phyloP scores from a whole-genome alignment of 1,140 invertebrate genomes.

The Paramacrobiotus metropolitanus region DNA sequence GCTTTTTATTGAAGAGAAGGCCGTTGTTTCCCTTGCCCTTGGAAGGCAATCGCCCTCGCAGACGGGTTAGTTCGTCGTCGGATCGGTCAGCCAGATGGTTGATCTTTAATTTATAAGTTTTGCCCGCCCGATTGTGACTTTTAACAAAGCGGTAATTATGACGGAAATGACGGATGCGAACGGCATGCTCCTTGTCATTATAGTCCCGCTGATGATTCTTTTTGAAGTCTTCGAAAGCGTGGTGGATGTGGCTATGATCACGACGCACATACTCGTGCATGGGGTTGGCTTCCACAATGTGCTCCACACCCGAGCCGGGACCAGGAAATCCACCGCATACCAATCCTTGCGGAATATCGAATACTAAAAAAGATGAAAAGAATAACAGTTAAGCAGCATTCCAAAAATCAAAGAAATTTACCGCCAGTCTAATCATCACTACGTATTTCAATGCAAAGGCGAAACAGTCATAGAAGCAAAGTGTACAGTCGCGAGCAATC shows the following conservation, averaged over 20 bases:
- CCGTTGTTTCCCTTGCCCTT: slow-evolving; percentile 41
- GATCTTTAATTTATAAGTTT: slow-evolving; percentile 44
- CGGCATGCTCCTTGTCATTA: slow-evolving; percentile 34
- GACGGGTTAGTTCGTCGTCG: slow-evolving; percentile 46
- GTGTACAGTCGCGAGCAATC: too few relatives aligned
- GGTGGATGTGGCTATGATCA: slow-evolving; percentile 42
- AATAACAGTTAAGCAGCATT: too few relatives aligned
- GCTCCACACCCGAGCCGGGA: slow-evolving; percentile 46
- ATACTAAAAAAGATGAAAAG: too few relatives aligned
- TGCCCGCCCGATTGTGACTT: slow-evolving; percentile 50
- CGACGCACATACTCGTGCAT: slow-evolving; percentile 66
- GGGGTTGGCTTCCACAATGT: slow-evolving; percentile 52
- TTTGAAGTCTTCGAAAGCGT: slow-evolving; percentile 52
- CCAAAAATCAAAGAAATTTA: too few relatives aligned
- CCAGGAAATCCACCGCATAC: slow-evolving; percentile 61
- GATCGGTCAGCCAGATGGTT: slow-evolving; percentile 71
- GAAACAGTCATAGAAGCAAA: too few relatives aligned
- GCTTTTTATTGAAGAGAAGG: slow-evolving; percentile 36
- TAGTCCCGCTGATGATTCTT: slow-evolving; percentile 46
- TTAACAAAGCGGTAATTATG: slow-evolving; percentile 65
- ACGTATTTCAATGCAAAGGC: too few relatives aligned
- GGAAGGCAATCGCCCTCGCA: slow-evolving; percentile 43
- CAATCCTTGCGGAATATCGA: slow-evolving; percentile 27
- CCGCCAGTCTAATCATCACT: too few relatives aligned
- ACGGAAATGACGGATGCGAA: slow-evolving; percentile 51